Base-by-base conservation (phyloP, 2,113 vertebrate genomes). In the Mesembrinibis cayennensis region DNA sequence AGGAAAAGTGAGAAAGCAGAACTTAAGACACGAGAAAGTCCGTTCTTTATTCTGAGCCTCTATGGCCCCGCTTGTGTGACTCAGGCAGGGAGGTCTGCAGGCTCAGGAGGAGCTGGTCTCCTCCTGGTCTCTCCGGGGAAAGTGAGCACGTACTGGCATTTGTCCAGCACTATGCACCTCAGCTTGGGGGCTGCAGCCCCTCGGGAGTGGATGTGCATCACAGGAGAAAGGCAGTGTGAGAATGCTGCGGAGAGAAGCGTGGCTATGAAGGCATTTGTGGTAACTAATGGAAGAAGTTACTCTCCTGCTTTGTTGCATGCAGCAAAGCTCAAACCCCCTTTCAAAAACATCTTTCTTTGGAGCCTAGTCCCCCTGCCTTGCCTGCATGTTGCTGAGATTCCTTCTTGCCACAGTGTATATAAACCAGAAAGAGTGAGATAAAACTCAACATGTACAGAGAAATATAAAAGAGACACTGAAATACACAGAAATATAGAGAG, bases 121-220 rank as follows among this genome's bases (percentile, higher is more conserved):
- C 17, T 42, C 11, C 32, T 53, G 13, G 16, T 44, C 12, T 56
- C 29, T 20, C 40, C 4, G 3, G 21, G 19, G 10, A 7, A 63
- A 34, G 5, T 30, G 21, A 13, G 53, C 36, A 66, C 1, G 16
- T 3, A 3, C 7, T n/a, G 32, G 30, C 36, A 16, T 19, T 40
- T 23, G 14, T 61, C 21, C 53, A 40, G 49, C 34, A 59, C 25
- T 2, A 10, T 0, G 0, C 6, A 8, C 34, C 22, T 44, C 44
- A 62, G 8, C 7, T 0, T 34, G 16, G 16, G 42, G 29, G 30
- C 50, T 78, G 65, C 56, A 82, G 55, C 11, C 9, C 30, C 38
- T 9, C 1, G 0, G n/a, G 4, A 30, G n/a, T 2, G 62, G 32
- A 12, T 9, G 13, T 0, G 0, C 6, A 3, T 20, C 1, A 0